Evolutionary conservation across 1,140 invertebrate species (phyloP), one percentile per base, ranked within the genome.

Genomic region (Drosophila asahinai): DNA sequence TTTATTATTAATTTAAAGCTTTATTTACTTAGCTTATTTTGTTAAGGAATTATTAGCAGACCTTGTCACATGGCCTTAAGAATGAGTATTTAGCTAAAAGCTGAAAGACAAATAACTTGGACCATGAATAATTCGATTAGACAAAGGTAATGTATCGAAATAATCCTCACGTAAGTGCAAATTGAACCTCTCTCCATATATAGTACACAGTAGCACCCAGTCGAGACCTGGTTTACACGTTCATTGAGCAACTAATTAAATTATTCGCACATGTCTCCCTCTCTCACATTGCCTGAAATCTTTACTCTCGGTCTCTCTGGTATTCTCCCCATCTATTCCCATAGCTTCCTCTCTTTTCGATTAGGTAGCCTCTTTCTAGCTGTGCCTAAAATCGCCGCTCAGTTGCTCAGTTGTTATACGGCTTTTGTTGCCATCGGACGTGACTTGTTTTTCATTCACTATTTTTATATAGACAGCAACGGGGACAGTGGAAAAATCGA

Each of bases 231-330:
- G 25, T 38, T 43, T 17, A 19, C n/a, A 70, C 49, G 14, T 8
- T 7, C 17, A 55, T 54, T 61, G 36, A 70, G 55, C 55, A 57
- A 36, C 75, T 86, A 86, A 86, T 86, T 86, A 65, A 63, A 86
- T 83, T 86, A 86, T 87, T 86, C 72, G 82, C 64, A 75, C 80
- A 76, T 71, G 75, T 57, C 51, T 52, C 30, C 25, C 59, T 55
- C 43, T 14, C 59, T 65, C 51, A 14, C 30, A 45, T n/a, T 17
- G 6, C 17, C 8, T 22, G 14, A 30, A n/a, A 43, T 43, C 6
- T 6, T 19, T 27, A 3, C 38, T 65, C 54, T 30, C 30, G 4
- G 27, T 52, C 64, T 42, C 54, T 54, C 52, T 17, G 17, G 1
- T 27, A 38, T 49, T 33, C 30, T 8, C 54, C 25, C 64, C 40